These are phyloP conservation scores for Cordilura impudica DNA, from an alignment of 2,888 invertebrate genomes.

Conservation along the genomic window DNA sequence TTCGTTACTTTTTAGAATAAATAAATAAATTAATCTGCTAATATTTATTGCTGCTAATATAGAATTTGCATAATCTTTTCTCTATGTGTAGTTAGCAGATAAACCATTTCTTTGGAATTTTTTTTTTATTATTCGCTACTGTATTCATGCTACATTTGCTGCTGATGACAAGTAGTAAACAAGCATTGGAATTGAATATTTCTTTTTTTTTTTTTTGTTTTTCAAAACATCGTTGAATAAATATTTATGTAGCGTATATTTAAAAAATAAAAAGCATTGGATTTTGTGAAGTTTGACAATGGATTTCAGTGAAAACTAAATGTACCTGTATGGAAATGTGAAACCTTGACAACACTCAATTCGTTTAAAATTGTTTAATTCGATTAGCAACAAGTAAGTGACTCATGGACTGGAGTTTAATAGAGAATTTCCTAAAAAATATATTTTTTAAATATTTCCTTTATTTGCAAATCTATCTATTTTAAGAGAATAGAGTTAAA, in stretches of 20 bases:
- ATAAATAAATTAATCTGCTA: too few species aligned
- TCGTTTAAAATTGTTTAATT: too few species aligned
- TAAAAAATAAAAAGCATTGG: too few species aligned
- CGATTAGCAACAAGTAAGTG: too few species aligned
- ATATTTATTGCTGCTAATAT: too few species aligned
- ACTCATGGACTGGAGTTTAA: too few species aligned
- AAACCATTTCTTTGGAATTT: conserved; percentile 18
- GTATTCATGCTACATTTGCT: conserved; percentile 25
- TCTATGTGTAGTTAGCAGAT: conserved; percentile 8
- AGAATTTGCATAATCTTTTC: neutral
- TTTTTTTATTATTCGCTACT: conserved; percentile 4
- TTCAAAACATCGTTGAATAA: neutral
- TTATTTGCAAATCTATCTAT: too few species aligned
- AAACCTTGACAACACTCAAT: neutral
- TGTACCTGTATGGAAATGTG: neutral
- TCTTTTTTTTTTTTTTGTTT: neutral
- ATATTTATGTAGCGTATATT: neutral
- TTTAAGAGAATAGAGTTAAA: too few species aligned
- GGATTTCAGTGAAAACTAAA: neutral
- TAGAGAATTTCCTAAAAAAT: too few species aligned
- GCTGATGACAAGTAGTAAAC: conserved; percentile 14
- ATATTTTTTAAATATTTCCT: too few species aligned
- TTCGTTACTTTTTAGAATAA: too few species aligned
- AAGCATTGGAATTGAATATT: conserved; percentile 20
- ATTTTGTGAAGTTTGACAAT: neutral